phyloP scores from a whole-genome alignment of 1,140 invertebrate species.

The Nasonia vitripennis region DNA sequence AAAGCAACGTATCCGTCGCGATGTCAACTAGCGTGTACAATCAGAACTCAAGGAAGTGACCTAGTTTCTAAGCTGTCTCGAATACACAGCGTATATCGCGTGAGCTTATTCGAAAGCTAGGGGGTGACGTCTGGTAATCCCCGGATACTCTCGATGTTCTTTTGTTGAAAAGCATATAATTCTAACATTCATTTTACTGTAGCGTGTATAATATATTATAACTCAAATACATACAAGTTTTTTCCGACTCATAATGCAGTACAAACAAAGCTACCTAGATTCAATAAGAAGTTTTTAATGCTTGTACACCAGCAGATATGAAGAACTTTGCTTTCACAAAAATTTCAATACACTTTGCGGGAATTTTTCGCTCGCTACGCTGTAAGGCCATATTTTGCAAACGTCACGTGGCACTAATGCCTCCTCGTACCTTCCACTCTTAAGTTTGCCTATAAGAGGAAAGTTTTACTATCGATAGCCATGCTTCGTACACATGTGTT shows the following conservation, averaged over 20 bases:
- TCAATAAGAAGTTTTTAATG: background rate
- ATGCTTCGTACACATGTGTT: background rate
- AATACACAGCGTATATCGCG: background rate
- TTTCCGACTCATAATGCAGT: too few relatives aligned
- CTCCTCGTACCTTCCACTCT: background rate
- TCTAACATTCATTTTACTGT: background rate
- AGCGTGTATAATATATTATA: too few relatives aligned
- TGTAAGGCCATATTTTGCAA: slow-evolving; percentile 15
- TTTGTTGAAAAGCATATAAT: background rate
- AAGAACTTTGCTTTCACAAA: background rate
- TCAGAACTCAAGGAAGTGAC: background rate
- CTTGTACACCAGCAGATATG: background rate
- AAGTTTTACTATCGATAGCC: slow-evolving; percentile 27
- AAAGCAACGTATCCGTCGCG: background rate
- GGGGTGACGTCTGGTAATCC: background rate
- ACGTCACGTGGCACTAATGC: slow-evolving; percentile 18
- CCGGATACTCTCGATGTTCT: too few relatives aligned
- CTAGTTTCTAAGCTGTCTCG: background rate
- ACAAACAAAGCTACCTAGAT: too few relatives aligned
- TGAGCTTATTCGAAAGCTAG: background rate
- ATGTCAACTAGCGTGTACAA: background rate
- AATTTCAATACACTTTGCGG: slow-evolving; percentile 1
- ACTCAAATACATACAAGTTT: too few relatives aligned
- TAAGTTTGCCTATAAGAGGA: slow-evolving; percentile 7
- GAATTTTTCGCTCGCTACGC: background rate